Base-by-base conservation (phyloP, 1,140 invertebrate species). In the Bombus superbus region DNA sequence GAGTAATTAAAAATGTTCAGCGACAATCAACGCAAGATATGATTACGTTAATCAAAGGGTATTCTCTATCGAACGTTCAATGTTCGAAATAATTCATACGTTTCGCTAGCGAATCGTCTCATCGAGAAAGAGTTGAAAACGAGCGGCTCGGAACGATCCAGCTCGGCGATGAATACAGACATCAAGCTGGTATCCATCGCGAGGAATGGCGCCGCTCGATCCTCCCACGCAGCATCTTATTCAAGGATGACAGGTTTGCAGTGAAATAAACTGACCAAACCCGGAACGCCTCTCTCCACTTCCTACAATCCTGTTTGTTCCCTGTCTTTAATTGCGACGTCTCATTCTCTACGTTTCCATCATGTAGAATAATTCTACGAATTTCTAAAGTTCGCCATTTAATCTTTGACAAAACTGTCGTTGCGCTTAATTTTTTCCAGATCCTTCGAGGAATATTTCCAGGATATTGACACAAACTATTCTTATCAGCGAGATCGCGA, bases 211-310 rank as follows among this genome's bases (percentile, higher is more conserved):
- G 78, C 28, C 44, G 25, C 66, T 69, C 78, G 35, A 42, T 57
- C 79, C 79, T 53, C 44, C 66, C 47, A 81, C 47, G 35, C 66
- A 47, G 18, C 38, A 18, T 71, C 66, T 71, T 71, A 71, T 57
- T 72, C 79, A 42, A 71, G 66, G 47, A 81, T 81, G 35, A 57
- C 66, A 72, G n/a, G 68, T 40, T 80, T 25, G 32, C 11, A n/a
- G 6, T 68, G 77, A 68, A 47, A 53, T 35, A 42, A 79, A n/a
- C n/a, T 64, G 28, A 47, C 32, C n/a, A n/a, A 68, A 35, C 62
- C 6, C 9, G 35, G 35, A 42, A 68, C 32, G 28, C 25, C 64
- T 47, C n/a, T 18, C 18, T 80, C 22, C 22, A 47, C 25, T 40
- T 64, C 13, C 57, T 66, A 40, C 1, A 28, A 42, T 42, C 62